These are phyloP conservation scores for Perccottus glenii DNA, from an alignment of 2,113 vertebrate genomes.

Conservation along the genomic window DNA sequence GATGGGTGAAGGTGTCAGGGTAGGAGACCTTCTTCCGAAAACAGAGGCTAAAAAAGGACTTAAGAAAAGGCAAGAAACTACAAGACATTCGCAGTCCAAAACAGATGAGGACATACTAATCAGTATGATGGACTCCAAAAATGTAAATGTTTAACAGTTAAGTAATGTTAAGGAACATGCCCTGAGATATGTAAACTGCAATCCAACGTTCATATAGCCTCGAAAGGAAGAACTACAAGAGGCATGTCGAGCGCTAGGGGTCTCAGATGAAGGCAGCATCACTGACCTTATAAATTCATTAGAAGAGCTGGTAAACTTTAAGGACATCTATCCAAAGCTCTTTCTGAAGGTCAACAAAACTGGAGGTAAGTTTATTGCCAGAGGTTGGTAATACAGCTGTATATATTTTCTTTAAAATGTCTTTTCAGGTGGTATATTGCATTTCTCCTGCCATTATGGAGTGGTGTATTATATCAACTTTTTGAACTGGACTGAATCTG, in stretches of 20 bases:
- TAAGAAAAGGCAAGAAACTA: neutral
- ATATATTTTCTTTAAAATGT: neutral
- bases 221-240: conserved; percentile 1
- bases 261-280: neutral
- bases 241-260: neutral
- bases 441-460: neutral
- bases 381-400: neutral
- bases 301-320: conserved; percentile 2
- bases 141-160: neutral
- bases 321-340: neutral
- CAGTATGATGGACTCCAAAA: neutral
- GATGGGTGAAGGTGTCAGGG: conserved; percentile 8
- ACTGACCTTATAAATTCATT: neutral
- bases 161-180: no score
- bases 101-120: conserved; percentile 3
- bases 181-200: no score
- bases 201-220: neutral
- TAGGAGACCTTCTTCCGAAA: neutral
- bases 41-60: conserved; percentile 10
- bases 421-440: neutral
- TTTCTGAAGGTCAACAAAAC: neutral
- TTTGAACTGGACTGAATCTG: neutral
- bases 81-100: neutral
- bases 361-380: neutral
- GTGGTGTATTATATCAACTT: neutral